phyloP scores from a whole-genome alignment of 2,888 invertebrate genomes.

The Zaprionus obscuricornis region DNA sequence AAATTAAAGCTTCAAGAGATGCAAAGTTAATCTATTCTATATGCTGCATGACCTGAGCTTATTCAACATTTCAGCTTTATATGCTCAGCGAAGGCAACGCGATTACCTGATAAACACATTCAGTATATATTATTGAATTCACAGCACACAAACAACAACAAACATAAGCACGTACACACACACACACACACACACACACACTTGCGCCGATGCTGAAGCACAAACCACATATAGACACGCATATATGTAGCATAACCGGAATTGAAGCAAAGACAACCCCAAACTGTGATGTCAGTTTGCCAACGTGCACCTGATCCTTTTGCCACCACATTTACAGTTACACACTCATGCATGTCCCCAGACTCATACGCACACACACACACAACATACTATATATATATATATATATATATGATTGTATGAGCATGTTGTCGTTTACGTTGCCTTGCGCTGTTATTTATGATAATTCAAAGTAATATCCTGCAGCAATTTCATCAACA shows the following conservation, averaged over 20 bases:
- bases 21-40: constrained; percentile 14
- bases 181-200: constrained; percentile 2
- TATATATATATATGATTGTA: not conserved
- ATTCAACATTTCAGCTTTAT: constrained; percentile 17
- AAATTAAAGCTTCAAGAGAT: too few relatives aligned
- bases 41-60: constrained; percentile 13
- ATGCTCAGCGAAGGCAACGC: constrained; percentile 12
- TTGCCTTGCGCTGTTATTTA: constrained; percentile 64
- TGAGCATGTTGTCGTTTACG: constrained; percentile 34
- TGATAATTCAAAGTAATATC: constrained; percentile 76
- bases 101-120: constrained; percentile 57
- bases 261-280: constrained; percentile 22
- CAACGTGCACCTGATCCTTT: constrained; percentile 57
- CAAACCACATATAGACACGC: too few relatives aligned
- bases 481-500: constrained; percentile 74
- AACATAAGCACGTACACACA: not conserved
- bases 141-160: constrained; percentile 10
- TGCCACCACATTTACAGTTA: constrained; percentile 10
- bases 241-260: constrained; percentile 24
- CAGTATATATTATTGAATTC: constrained; percentile 51
- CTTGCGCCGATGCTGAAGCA: not conserved
- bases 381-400: constrained; percentile 12
- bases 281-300: constrained; percentile 21
- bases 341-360: not conserved
- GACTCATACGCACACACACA: not conserved